Base-by-base conservation (phyloP, 2,797 vertebrate species). In the Anguilla pacifica region DNA sequence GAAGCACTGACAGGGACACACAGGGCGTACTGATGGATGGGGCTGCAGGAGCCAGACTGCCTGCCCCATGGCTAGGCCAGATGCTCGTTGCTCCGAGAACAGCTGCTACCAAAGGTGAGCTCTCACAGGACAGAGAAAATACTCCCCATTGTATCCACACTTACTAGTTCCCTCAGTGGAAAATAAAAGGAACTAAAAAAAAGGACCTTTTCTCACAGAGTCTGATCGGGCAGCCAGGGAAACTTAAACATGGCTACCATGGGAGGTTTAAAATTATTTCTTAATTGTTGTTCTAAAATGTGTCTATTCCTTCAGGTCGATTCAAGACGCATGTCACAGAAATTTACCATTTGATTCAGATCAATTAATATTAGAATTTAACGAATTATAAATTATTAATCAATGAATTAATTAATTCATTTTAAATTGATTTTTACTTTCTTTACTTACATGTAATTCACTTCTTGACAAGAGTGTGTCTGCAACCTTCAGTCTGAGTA, bases 61-160 rank as follows among this genome's bases (percentile, higher is more conserved):
- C 51, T 2, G 53, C 83, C 83, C 51, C 6, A 28, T 19, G 83
- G 83, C 51, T 31, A n/a, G 6, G 83, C n/a, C 53, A 57, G 53
- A 84, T 35, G 51, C 83, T 2, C n/a, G 28, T 43, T 0, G 11
- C 49, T 82, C 43, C 1, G 83, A n/a, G 83, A 5, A 57, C 25
- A 57, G 49, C 83, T 57, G 83, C 83, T 35, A n/a, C 28, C 10
- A n/a, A 84, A 84, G 83, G 83, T 84, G 83, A 84, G 28, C 53
- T 84, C 53, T 19, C 83, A 13, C 28, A 84, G 53, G 83, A 84
- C 28, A 19, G 83, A 84, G 53, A 49, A 84, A 51, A 55, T 28
- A 57, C 51, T 19, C n/a, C 83, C 83, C 53, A n/a, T 57, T 57
- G 53, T 57, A 2, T 39, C n/a, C 22, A 59, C 3, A 59, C 83